Evolutionary conservation across 2,113 vertebrate genomes (phyloP).

Genomic region (Ciconia stormi): DNA sequence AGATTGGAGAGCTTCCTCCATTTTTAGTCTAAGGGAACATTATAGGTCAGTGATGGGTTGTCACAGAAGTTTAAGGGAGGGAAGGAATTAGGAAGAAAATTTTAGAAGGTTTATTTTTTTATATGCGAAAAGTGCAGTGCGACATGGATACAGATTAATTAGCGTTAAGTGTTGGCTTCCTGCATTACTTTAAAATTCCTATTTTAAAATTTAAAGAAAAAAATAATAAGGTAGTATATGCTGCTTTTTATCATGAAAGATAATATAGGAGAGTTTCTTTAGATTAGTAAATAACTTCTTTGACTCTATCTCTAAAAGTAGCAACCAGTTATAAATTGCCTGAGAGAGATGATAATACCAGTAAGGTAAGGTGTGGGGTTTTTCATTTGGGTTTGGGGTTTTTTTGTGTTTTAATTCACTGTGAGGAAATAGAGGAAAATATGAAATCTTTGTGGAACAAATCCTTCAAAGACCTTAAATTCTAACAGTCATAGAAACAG

Average conservation of each 20-base stretch:
- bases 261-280: neutral
- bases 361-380: neutral
- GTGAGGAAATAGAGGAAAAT: neutral
- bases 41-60: neutral
- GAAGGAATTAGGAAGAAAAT: neutral
- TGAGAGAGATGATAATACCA: neutral
- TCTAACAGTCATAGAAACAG: neutral
- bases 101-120: neutral
- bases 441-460: neutral
- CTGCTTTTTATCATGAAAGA: neutral
- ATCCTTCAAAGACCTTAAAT: neutral
- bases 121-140: neutral
- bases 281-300: neutral
- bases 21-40: neutral
- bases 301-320: neutral
- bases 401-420: neutral
- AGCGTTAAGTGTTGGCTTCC: neutral
- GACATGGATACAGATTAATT: neutral
- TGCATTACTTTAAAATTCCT: neutral
- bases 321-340: neutral
- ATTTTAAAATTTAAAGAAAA: neutral
- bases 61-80: neutral
- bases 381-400: fast-evolving
- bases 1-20: neutral
- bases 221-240: neutral